Conservation (phyloP, 2,888 invertebrate genomes). For the Lasioglossum calceatum region DNA sequence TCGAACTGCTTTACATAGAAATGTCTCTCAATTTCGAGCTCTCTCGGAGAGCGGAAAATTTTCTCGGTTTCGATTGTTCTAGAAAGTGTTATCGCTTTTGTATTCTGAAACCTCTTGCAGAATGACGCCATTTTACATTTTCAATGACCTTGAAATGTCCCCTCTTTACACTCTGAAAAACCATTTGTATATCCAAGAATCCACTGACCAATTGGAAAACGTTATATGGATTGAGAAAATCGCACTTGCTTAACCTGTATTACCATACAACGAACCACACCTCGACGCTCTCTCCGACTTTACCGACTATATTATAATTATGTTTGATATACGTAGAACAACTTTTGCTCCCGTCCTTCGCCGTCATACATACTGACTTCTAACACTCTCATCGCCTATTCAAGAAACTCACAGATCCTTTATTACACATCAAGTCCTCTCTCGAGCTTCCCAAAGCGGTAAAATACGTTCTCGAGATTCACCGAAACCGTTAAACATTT, state of each 20-base stretch:
- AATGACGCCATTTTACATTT: background rate
- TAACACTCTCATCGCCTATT: background rate
- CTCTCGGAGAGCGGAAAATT: background rate
- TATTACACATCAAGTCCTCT: background rate
- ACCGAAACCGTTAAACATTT: background rate
- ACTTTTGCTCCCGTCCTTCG: background rate
- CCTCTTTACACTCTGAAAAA: background rate
- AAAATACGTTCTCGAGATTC: background rate
- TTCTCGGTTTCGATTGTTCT: background rate
- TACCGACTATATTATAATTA: background rate
- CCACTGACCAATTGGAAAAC: too few species aligned
- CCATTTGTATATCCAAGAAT: background rate
- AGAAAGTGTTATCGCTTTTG: background rate
- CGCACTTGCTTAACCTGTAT: too few species aligned
- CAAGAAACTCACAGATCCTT: background rate
- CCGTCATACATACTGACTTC: background rate
- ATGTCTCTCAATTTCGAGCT: constrained; percentile 10
- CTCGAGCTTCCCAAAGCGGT: background rate
- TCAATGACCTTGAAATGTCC: background rate
- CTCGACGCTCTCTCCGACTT: background rate
- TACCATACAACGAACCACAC: background rate
- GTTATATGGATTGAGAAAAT: too few species aligned
- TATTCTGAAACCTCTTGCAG: background rate
- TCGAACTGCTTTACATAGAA: constrained; percentile 32
- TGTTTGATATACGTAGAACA: background rate